phyloP scores from a whole-genome alignment of 2,113 vertebrate genomes.

The Thymallus thymallus region DNA sequence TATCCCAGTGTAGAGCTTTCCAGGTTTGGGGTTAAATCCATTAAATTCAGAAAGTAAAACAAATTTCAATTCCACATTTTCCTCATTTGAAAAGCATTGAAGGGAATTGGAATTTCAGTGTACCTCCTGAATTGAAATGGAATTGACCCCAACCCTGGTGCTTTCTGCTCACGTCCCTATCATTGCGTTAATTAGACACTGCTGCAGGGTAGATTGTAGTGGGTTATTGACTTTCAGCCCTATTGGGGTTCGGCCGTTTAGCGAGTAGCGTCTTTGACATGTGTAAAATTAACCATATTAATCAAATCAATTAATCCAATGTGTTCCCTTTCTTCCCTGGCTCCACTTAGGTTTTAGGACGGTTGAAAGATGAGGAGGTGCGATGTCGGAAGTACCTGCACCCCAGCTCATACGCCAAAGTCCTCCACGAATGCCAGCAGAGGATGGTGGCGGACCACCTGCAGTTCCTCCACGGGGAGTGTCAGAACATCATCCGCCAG shows the following conservation, averaged over 20 bases:
- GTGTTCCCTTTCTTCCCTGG: neutral
- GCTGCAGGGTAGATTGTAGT: too few species aligned
- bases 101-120: too few species aligned
- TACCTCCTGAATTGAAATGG: too few species aligned
- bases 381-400: conserved; percentile 97
- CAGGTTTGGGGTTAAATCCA: too few species aligned
- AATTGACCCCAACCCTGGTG: too few species aligned
- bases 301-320: neutral
- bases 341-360: conserved; percentile 85
- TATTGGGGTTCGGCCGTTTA: neutral
- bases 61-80: too few species aligned
- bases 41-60: too few species aligned
- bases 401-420: conserved; percentile 96
- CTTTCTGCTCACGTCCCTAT: too few species aligned
- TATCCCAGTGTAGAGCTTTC: too few species aligned
- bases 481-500: conserved; percentile 96
- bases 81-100: too few species aligned
- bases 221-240: neutral
- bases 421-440: conserved; percentile 98
- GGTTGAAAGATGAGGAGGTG: conserved; percentile 99
- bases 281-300: neutral
- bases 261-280: neutral
- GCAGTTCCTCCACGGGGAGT: conserved; percentile 97
- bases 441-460: conserved; percentile 98
- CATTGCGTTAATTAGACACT: too few species aligned